These are phyloP conservation scores for Euglossa dilemma DNA, from an alignment of 1,140 invertebrate genomes.

Conservation along the genomic window DNA sequence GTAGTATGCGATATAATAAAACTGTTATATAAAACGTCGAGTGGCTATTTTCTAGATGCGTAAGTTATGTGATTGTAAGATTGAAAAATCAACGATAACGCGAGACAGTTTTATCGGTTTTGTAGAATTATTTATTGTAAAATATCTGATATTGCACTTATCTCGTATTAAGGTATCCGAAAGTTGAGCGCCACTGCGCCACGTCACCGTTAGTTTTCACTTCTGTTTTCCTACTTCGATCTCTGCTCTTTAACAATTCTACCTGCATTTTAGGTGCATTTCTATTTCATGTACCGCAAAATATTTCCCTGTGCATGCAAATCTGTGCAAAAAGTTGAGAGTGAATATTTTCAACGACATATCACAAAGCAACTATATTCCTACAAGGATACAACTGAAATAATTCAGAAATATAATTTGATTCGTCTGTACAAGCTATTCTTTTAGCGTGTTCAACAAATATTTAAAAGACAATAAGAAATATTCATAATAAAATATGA, in stretches of 20 bases:
- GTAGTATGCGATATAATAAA: background rate
- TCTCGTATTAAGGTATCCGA: conserved; percentile 51
- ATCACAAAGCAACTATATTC: background rate
- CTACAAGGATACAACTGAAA: background rate
- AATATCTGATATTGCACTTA: background rate
- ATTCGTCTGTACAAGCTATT: background rate
- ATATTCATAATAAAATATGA: background rate
- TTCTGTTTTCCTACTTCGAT: conserved; percentile 58
- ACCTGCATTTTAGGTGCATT: conserved; percentile 32
- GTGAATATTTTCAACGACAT: background rate
- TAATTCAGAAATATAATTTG: background rate
- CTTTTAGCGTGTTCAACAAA: too few relatives aligned
- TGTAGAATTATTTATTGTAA: background rate
- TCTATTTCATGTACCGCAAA: background rate
- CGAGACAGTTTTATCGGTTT: background rate
- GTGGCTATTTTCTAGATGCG: background rate
- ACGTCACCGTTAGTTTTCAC: conserved; percentile 77
- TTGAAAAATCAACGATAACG: background rate
- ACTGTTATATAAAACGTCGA: background rate
- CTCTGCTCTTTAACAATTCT: conserved; percentile 46
- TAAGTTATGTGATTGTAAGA: background rate
- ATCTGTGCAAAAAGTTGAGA: background rate
- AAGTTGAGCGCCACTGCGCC: conserved; percentile 73
- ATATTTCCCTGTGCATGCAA: background rate
- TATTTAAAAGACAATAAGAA: background rate